Conservation (phyloP, 1,140 invertebrate species). For the Popillia japonica region DNA sequence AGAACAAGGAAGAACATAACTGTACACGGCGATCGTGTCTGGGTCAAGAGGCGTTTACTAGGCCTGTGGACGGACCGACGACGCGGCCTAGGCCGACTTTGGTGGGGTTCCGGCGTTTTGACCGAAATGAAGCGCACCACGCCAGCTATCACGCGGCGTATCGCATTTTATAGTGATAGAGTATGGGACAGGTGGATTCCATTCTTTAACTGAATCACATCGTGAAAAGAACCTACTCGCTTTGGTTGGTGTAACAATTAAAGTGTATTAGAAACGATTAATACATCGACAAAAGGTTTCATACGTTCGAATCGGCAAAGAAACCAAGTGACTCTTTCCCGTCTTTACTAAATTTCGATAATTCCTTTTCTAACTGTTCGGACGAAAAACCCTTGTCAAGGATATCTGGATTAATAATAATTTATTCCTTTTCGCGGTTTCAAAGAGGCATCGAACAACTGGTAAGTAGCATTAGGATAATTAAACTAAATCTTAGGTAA, state of each 20-base stretch:
- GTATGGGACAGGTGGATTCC: conserved; percentile 67
- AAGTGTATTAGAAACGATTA: conserved; percentile 28
- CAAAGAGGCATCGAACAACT: background rate
- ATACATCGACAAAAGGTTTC: background rate
- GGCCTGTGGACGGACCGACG: background rate
- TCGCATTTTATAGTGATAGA: conserved; percentile 60
- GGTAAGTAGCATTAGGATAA: background rate
- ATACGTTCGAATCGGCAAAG: background rate
- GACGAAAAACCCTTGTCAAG: background rate
- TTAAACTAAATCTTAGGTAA: background rate
- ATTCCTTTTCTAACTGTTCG: background rate
- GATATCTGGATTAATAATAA: background rate
- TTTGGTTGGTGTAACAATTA: conserved; percentile 42
- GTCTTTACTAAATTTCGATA: background rate
- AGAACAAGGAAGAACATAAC: conserved; percentile 57
- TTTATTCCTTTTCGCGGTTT: background rate
- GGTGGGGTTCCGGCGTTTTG: conserved; percentile 43
- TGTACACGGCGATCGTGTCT: conserved; percentile 64
- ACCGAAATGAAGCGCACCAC: conserved; percentile 21
- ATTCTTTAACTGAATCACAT: conserved; percentile 59
- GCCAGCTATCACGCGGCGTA: conserved; percentile 16
- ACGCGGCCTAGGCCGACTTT: conserved; percentile 45
- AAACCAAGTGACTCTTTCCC: background rate
- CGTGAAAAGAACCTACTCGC: conserved; percentile 51
- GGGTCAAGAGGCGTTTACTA: conserved; percentile 67